Base-by-base conservation (phyloP, 2,888 invertebrate genomes). In the Campoletis raptor region DNA sequence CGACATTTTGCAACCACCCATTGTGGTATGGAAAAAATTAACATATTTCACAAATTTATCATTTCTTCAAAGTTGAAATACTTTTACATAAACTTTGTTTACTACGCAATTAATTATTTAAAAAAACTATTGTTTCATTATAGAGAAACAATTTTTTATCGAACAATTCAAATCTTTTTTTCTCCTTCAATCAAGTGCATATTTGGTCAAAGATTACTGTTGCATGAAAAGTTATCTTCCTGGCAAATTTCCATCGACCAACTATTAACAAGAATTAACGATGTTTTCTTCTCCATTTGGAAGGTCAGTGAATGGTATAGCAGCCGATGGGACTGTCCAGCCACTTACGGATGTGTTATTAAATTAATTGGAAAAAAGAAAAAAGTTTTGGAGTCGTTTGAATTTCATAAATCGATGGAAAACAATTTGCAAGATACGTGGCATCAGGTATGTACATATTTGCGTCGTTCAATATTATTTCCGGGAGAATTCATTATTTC, bases 1-100 rank as follows among this genome's bases (percentile, higher is more conserved):
- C 73, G 95, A 96, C 84, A 90, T 93, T 70, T 91, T 95, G 45
- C 95, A 95, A 88, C 96, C 96, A 6, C 92, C 94, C n/a, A 95
- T 96, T 86, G 91, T 93, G 88, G 94, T 95, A 77, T 87, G 93
- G 81, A 85, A 81, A 61, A 52, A 36, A 73, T 61, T 10, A 64
- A 54, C 10, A 54, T 61, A 37, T 80, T 42, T 42, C n/a, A n/a
- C n/a, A n/a, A 15, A 48, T 0, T 48, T 15, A 48, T 48, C 10
- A 48, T 18, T 48, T 18, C 18, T 18, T 18, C 15, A 4, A 6
- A 18, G 18, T 48, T 15, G 15, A 48, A 48, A 18, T 48, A 48
- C 18, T 48, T 3, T 48, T 48, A 18, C 15, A 30, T 40, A 40
- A 40, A 40, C 40, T 40, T 4, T 6, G 9, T 40, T 40, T 40